Percentiles rank a stretch among this genome's conserved stretches.
Evolutionary conservation across 2,797 vertebrate species (phyloP).

Genomic region (Manis javanica): DNA sequence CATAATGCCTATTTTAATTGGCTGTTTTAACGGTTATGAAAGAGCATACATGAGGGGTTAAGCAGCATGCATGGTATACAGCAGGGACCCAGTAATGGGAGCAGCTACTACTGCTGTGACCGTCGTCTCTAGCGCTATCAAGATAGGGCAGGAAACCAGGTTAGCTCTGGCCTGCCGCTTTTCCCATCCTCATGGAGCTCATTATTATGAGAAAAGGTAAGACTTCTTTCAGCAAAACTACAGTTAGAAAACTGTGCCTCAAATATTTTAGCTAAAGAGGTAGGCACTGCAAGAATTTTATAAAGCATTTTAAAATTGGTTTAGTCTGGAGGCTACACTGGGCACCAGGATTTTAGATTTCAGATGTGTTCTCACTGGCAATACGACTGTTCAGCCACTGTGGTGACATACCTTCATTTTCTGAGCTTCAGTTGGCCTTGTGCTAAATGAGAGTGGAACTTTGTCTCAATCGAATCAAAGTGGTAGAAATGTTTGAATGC

Average conservation of each 20-base stretch:
- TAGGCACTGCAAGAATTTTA: background rate
- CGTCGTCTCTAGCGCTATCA: background rate
- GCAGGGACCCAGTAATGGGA: background rate
- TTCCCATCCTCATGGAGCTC: background rate
- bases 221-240: background rate
- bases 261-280: slow-evolving; percentile 7
- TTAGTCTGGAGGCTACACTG: background rate
- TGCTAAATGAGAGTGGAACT: slow-evolving; percentile 41
- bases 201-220: background rate
- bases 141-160: background rate
- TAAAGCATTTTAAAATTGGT: background rate
- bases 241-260: background rate
- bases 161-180: background rate
- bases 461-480: background rate
- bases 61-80: background rate
- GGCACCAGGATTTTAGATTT: background rate
- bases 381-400: background rate
- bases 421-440: background rate
- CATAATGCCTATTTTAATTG: background rate
- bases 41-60: background rate
- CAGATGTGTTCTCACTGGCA: background rate
- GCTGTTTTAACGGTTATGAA: background rate
- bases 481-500: background rate
- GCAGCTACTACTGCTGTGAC: background rate
- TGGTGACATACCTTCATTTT: background rate